Evolutionary conservation across 2,113 vertebrate species (phyloP), one percentile per base, ranked within the genome.

Genomic region (Microcebus lehilahytsara): DNA sequence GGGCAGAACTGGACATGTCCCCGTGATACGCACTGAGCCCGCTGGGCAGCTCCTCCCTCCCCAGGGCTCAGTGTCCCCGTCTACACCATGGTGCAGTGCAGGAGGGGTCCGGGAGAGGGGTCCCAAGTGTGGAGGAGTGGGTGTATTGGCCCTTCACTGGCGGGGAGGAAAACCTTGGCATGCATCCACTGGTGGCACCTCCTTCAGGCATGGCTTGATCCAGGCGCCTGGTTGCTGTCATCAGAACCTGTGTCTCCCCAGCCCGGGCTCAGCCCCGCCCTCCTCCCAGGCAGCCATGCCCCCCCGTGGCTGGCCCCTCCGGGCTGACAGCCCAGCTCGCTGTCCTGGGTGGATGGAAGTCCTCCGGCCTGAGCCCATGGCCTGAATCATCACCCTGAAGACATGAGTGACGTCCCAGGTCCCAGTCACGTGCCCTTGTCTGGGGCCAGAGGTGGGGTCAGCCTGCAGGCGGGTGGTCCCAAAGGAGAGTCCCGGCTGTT

Each of bases 121-220:
- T 25, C 60, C 20, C 6, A 1, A 0, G 0, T 3, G 8, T 27
- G 72, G 53, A 74, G 13, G n/a, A n/a, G 37, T 1, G 12, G 17
- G 30, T 10, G 0, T 16, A 53, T 34, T 9, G 19, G 51, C 34
- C 10, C 77, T 46, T 56, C 19, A n/a, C 5, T 32, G 49, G 17
- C 64, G n/a, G 58, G 37, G 69, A 13, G 6, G 42, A 77, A 75
- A 32, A 22, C 67, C 8, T 5, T 30, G 49, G 49, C 69, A 34
- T 7, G 23, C 46, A 22, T 17, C 53, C 6, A 23, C 7, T 17
- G 56, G 6, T 1, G 9, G 72, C 1, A 2, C 5, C 72, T 79
- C 64, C 23, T 49, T 51, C 66, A 42, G 53, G 64, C 34, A 51
- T 20, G 78, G 92, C 34, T 85, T 80, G 78, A 27, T 64, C 81